Conservation (phyloP, 92 coral and sea anemone genomes). For the Phenganax stokvisi region DNA sequence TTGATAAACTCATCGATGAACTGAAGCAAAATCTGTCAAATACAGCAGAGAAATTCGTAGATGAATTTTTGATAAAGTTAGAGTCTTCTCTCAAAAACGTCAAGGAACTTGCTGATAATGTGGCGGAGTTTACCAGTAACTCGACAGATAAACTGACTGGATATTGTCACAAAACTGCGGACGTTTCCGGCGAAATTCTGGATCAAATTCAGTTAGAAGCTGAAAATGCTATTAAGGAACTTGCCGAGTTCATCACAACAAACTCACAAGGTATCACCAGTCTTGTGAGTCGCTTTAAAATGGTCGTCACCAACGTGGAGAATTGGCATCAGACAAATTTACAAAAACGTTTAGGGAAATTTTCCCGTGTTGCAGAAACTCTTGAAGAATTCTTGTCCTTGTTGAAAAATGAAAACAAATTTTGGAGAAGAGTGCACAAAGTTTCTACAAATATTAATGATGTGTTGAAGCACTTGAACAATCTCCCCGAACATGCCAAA, state of each 20-base stretch:
- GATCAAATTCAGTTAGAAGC: constrained; percentile 76
- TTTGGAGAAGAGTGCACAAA: constrained; percentile 58
- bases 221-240: constrained; percentile 57
- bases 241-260: constrained; percentile 67
- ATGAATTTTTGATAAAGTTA: constrained; percentile 58
- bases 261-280: constrained; percentile 52
- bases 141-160: constrained; percentile 66
- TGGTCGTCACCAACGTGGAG: constrained; percentile 73
- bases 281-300: constrained; percentile 60
- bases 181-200: constrained; percentile 67
- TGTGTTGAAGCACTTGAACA: constrained; percentile 52
- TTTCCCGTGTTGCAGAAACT: constrained; percentile 64
- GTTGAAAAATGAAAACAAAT: constrained; percentile 69
- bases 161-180: constrained; percentile 63
- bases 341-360: constrained; percentile 68
- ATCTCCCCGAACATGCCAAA: constrained; percentile 72
- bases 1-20: constrained; percentile 64
- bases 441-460: constrained; percentile 63
- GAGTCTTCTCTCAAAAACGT: constrained; percentile 57
- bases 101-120: constrained; percentile 60
- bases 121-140: constrained; percentile 78
- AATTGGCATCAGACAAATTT: constrained; percentile 73
- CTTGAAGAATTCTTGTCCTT: constrained; percentile 77
- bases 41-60: constrained; percentile 60
- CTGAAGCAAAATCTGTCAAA: constrained; percentile 62